These are phyloP conservation scores for Lordiphosa andalusiaca DNA, from an alignment of 2,888 invertebrate genomes.

Conservation along the genomic window DNA sequence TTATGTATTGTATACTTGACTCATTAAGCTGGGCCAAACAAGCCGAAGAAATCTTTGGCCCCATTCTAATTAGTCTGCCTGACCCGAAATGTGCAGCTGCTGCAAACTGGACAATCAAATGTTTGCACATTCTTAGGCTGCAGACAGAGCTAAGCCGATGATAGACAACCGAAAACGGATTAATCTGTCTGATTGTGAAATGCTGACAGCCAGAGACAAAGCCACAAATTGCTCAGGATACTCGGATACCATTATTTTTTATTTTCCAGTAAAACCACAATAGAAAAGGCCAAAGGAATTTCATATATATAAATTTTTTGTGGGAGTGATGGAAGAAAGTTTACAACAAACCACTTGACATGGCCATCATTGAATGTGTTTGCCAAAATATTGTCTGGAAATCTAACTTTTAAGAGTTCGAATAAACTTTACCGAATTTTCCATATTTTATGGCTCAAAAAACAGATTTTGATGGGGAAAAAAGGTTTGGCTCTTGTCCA, in stretches of 20 bases:
- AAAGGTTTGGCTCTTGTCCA: too few species aligned
- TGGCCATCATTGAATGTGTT: too few species aligned
- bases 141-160: conserved; percentile 9
- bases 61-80: conserved; percentile 31
- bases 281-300: conserved; percentile 35
- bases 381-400: too few species aligned
- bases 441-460: too few species aligned
- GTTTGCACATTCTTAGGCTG: conserved; percentile 9
- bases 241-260: not conserved
- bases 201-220: conserved; percentile 39
- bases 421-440: too few species aligned
- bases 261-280: conserved; percentile 14
- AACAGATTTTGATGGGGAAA: too few species aligned
- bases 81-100: not conserved
- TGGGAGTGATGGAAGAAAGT: not conserved
- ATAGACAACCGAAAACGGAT: conserved; percentile 37
- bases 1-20: conserved; percentile 21
- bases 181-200: conserved; percentile 32
- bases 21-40: conserved; percentile 10
- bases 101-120: conserved; percentile 32
- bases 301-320: conserved; percentile 21
- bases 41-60: conserved; percentile 1
- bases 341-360: too few species aligned
- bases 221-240: conserved; percentile 34
- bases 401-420: too few species aligned